Percentiles rank a stretch among this genome's conserved stretches.
These are phyloP conservation scores for Benthosema pterotum DNA, from an alignment of 2,797 vertebrate genomes.

Conservation along the genomic window DNA sequence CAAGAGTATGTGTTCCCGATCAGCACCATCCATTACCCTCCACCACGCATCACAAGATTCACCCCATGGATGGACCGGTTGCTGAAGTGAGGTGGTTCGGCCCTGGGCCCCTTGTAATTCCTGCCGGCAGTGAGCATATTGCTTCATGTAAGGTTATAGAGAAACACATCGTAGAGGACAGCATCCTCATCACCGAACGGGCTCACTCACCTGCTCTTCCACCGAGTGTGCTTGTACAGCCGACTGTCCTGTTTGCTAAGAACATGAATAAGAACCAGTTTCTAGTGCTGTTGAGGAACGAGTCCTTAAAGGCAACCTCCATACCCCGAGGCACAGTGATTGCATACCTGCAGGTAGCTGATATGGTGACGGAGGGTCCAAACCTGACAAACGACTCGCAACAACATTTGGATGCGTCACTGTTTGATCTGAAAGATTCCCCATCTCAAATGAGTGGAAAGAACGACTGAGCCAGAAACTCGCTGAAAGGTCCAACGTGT, in stretches of 20 bases:
- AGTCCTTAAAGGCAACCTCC: conserved; percentile 11
- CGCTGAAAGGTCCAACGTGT: conserved; percentile 1
- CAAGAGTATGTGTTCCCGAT: neutral
- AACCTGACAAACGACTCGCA: neutral
- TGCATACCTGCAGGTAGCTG: neutral
- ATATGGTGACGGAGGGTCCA: neutral
- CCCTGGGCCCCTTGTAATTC: conserved; percentile 4
- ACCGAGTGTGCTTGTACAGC: neutral
- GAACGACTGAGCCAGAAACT: conserved; percentile 11
- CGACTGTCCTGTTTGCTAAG: neutral
- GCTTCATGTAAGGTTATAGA: conserved; percentile 5
- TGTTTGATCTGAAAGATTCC: conserved; percentile 32
- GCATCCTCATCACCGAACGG: neutral
- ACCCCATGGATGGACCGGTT: neutral
- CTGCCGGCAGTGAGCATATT: conserved; percentile 1
- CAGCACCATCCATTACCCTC: neutral
- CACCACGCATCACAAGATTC: neutral
- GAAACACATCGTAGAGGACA: neutral
- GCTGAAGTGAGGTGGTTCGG: neutral
- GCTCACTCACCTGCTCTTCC: neutral
- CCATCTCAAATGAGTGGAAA: conserved; percentile 17
- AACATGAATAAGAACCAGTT: conserved; percentile 6
- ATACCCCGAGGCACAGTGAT: conserved; percentile 4
- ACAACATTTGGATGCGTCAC: neutral
- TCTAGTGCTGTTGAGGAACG: conserved; percentile 14